Evolutionary conservation across 2,113 vertebrate genomes (phyloP).

Genomic region (Echinops telfairi): DNA sequence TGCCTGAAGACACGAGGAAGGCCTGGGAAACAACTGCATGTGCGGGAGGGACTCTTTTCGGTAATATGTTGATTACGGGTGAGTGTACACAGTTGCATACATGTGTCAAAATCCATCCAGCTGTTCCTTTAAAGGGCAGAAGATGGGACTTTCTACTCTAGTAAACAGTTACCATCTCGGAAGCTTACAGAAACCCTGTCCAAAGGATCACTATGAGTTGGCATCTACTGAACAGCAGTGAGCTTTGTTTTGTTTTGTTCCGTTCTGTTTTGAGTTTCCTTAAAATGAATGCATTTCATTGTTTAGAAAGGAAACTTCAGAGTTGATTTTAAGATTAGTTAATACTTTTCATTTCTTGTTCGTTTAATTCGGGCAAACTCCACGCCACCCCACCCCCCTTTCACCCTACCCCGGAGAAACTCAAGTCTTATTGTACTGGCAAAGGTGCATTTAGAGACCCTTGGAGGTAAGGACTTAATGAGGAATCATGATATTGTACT

Average conservation of each 20-base stretch:
- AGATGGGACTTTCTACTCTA: too few relatives aligned
- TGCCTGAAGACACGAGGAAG: background rate
- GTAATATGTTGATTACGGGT: background rate
- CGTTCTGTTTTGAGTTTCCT: too few relatives aligned
- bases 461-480: background rate
- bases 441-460: background rate
- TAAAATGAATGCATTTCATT: background rate
- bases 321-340: constrained; percentile 29
- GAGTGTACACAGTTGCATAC: background rate
- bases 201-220: too few relatives aligned
- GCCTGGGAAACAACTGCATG: background rate
- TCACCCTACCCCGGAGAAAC: background rate
- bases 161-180: too few relatives aligned
- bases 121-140: too few relatives aligned
- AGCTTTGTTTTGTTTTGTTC: too few relatives aligned
- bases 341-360: background rate
- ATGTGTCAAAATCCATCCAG: background rate
- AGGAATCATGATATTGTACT: background rate
- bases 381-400: too few relatives aligned
- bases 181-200: too few relatives aligned
- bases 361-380: background rate
- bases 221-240: too few relatives aligned
- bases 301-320: background rate
- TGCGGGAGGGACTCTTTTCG: background rate
- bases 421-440: background rate